Conservation (phyloP, 1,140 invertebrate genomes). For the Charaxes varanes region DNA sequence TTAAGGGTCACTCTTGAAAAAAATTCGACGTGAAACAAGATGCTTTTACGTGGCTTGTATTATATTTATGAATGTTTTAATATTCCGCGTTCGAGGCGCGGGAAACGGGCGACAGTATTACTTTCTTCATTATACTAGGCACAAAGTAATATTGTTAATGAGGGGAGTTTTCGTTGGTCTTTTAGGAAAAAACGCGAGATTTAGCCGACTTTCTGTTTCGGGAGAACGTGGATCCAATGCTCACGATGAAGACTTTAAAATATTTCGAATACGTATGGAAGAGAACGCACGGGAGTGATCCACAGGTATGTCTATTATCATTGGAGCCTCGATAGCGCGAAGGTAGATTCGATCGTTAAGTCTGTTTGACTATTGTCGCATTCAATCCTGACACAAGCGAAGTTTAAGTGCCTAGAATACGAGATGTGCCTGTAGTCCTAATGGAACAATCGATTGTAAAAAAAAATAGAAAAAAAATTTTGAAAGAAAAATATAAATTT, state of each 20-base stretch:
- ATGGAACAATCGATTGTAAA: too few species aligned
- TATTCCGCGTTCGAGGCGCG: constrained; percentile 5
- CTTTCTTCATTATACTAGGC: constrained; percentile 34
- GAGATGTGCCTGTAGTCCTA: too few species aligned
- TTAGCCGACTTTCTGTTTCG: constrained; percentile 60
- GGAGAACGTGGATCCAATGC: constrained; percentile 49
- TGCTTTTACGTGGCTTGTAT: constrained; percentile 4
- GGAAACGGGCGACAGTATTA: constrained; percentile 14
- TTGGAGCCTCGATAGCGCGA: too few species aligned
- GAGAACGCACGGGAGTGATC: constrained; percentile 61
- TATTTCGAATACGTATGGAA: constrained; percentile 71
- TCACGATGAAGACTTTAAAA: constrained; percentile 56
- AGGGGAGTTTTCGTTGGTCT: constrained; percentile 32
- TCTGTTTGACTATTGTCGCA: too few species aligned
- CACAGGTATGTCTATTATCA: constrained; percentile 41
- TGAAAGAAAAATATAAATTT: too few species aligned
- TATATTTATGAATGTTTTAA: constrained; percentile 21
- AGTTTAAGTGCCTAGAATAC: too few species aligned
- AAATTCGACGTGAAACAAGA: constrained; percentile 5
- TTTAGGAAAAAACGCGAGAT: constrained; percentile 63
- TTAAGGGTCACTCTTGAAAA: constrained; percentile 1
- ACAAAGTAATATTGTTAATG: constrained; percentile 37
- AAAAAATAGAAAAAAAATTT: too few species aligned
- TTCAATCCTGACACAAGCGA: too few species aligned
- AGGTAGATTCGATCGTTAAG: too few species aligned